phyloP scores from a whole-genome alignment of 2,797 vertebrate genomes.

The Trichosurus vulpecula region DNA sequence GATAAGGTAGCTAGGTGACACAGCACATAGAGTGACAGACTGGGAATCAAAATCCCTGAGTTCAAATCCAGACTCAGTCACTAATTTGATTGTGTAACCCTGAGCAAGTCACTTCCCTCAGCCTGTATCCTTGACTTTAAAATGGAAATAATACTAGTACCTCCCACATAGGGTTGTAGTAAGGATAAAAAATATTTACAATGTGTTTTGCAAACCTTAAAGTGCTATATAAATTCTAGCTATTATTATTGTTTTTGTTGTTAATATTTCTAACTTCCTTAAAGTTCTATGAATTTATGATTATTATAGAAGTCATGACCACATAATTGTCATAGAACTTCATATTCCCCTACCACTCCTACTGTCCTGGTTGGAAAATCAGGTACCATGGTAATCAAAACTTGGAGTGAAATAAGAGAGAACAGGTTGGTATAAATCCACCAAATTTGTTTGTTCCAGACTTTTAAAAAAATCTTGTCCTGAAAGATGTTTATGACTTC shows the following conservation, averaged over 20 bases:
- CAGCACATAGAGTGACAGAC: background rate
- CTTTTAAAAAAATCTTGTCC: slow-evolving; percentile 52
- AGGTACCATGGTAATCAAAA: background rate
- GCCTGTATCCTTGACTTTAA: background rate
- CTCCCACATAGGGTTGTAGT: background rate
- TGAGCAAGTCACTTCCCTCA: slow-evolving; percentile 56
- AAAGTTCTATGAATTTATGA: background rate
- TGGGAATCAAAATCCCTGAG: slow-evolving; percentile 2
- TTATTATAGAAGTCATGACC: background rate
- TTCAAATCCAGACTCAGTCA: slow-evolving; percentile 42
- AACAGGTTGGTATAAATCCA: background rate
- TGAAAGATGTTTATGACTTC: slow-evolving; percentile 37
- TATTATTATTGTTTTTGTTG: background rate
- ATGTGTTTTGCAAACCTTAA: slow-evolving; percentile 16
- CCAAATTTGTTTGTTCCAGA: slow-evolving; percentile 39
- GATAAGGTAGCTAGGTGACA: background rate
- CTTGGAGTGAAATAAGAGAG: background rate
- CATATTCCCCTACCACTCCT: background rate
- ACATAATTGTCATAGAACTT: background rate
- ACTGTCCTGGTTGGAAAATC: background rate
- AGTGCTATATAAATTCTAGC: slow-evolving; percentile 3
- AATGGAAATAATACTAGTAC: background rate
- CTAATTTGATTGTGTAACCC: background rate
- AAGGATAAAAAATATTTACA: background rate
- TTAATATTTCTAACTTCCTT: background rate